Evolutionary conservation across 2,888 invertebrate species (phyloP), one percentile per base, ranked within the genome.

Genomic region (Hypselothyrea guttata): DNA sequence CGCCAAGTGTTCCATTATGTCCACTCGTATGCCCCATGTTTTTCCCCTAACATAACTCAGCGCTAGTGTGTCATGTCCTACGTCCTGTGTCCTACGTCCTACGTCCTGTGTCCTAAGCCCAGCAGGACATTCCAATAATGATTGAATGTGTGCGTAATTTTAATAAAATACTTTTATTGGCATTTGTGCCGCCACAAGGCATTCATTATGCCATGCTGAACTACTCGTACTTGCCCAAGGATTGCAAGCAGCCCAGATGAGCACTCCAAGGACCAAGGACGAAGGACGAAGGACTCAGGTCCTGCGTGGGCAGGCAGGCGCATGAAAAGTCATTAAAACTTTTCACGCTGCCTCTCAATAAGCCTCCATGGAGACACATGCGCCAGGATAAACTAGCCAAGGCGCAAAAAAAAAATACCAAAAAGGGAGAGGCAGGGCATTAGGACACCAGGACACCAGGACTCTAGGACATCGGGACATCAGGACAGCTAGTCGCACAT

Each of bases 61-160:
- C 51, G 59, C 48, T 65, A 34, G 16, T 44, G 56, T 59, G 48
- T 54, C 40, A 40, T 44, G 65, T 13, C n/a, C 30, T 9, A 11
- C 12, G 33, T 27, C n/a, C n/a, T n/a, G 15, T 46, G 34, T 18
- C 18, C 13, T 7, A 27, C 31, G 31, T 31, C 44, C 45, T 33
- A 42, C 15, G 53, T 27, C 15, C 5, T 34, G n/a, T 46, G 33
- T 30, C 35, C 62, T 59, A 57, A 68, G 75, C 66, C 59, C 64
- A 49, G 56, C 66, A 67, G 64, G 84, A 75, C 83, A 81, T 84
- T 82, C 79, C 79, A 78, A 84, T 81, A 81, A 84, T 82, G 79
- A 84, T 84, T 84, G 83, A 81, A 82, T 81, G 75, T 82, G 85
- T 82, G 83, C 68, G 79, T 82, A 84, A 84, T 82, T 81, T 81